Evolutionary conservation across 2,797 vertebrate genomes (phyloP).

Genomic region (Tragopan temminckii): DNA sequence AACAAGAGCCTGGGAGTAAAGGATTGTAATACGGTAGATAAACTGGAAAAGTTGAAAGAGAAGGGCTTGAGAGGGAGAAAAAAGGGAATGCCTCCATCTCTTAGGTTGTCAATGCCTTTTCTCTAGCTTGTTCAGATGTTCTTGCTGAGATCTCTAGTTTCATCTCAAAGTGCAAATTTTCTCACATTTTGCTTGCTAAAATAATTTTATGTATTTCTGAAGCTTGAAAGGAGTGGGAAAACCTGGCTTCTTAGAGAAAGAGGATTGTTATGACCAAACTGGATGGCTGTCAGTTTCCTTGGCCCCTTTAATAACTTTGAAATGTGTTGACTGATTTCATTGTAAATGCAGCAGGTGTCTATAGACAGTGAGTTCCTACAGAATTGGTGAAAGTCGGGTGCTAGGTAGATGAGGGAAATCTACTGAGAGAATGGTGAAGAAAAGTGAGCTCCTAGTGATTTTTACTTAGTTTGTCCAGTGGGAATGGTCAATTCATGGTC

Average conservation of each 20-base stretch:
- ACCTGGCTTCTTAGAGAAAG: neutral
- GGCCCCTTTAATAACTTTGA: neutral
- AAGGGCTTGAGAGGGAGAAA: neutral
- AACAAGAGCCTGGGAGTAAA: conserved; percentile 8
- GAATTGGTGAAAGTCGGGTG: neutral
- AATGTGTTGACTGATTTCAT: neutral
- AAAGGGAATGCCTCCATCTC: neutral
- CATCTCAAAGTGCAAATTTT: neutral
- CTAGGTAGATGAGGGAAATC: neutral
- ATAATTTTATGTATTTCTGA: neutral
- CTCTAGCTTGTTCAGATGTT: neutral
- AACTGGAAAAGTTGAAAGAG: neutral
- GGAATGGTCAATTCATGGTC: neutral
- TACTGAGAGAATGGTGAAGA: neutral
- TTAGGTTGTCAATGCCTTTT: neutral
- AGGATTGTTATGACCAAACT: neutral
- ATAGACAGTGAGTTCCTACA: neutral
- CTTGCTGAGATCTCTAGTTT: neutral
- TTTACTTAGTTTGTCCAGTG: neutral
- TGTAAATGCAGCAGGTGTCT: neutral
- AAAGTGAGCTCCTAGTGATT: neutral
- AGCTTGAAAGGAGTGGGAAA: neutral
- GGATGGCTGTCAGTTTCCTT: neutral
- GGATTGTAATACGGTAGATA: conserved; percentile 37
- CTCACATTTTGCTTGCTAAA: neutral